Percentiles rank a stretch among this genome's conserved stretches.
These are phyloP conservation scores for Falco rusticolus DNA, from an alignment of 2,797 vertebrate genomes.

Conservation along the genomic window DNA sequence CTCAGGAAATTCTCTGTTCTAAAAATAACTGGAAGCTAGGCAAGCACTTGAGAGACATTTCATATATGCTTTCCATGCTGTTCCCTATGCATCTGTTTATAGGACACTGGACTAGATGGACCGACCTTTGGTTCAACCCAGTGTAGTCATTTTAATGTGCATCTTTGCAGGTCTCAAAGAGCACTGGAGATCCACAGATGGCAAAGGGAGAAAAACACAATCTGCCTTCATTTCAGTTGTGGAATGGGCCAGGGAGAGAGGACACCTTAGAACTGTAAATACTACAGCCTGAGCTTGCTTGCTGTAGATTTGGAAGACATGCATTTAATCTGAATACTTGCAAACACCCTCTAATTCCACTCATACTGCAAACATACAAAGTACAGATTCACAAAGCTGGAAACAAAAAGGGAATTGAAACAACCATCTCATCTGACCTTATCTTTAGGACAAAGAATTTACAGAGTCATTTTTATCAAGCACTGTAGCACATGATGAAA, in stretches of 20 bases:
- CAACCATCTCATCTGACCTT: conserved; percentile 12
- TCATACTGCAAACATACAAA: background rate
- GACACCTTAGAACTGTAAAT: background rate
- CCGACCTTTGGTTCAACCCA: background rate
- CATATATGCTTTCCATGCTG: background rate
- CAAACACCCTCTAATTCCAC: background rate
- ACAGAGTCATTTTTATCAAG: conserved; percentile 7
- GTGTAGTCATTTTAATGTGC: background rate
- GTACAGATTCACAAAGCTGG: background rate
- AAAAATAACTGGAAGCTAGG: conserved; percentile 37
- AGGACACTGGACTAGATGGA: background rate
- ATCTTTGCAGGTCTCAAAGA: background rate
- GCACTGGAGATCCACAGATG: background rate
- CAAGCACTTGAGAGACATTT: background rate
- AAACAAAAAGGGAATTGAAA: conserved; percentile 49
- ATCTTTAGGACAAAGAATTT: conserved; percentile 13
- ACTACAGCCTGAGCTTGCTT: background rate
- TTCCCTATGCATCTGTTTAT: background rate
- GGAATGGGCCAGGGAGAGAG: background rate
- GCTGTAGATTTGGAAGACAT: background rate
- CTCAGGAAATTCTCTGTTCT: conserved; percentile 48
- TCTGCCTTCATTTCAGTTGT: background rate
- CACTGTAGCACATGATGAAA: background rate
- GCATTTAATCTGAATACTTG: background rate
- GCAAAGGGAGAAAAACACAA: background rate